Percentiles rank a stretch among this genome's conserved stretches.
phyloP scores from a whole-genome alignment of 1,140 invertebrate species.

The Drosophila watanabei region DNA sequence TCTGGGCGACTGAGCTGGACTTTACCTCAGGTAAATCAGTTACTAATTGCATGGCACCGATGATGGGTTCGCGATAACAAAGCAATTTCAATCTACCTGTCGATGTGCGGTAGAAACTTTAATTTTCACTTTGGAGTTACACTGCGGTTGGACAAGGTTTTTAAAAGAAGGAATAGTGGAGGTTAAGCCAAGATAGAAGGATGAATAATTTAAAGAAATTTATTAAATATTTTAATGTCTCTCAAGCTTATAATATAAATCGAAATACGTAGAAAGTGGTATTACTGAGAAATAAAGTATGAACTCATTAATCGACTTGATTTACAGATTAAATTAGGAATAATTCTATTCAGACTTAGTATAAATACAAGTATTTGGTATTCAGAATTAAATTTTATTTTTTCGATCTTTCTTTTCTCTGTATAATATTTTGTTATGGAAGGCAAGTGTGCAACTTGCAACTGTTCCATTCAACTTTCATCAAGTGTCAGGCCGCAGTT shows the following conservation, averaged over 20 bases:
- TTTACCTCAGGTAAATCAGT: slow-evolving; percentile 27
- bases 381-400: not conserved
- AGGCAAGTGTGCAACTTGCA: not conserved
- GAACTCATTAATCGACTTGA: no score
- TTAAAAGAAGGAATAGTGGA: no score
- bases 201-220: not conserved
- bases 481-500: slow-evolving; percentile 56
- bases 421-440: not conserved
- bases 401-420: not conserved
- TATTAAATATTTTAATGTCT: no score
- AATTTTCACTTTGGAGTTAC: not conserved
- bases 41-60: slow-evolving; percentile 53
- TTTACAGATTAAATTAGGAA: no score
- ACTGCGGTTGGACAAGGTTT: not conserved
- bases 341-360: no score
- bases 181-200: not conserved
- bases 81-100: slow-evolving; percentile 36
- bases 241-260: no score
- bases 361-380: no score
- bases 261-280: no score
- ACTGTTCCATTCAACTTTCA: slow-evolving; percentile 48
- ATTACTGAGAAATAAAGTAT: no score
- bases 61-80: slow-evolving; percentile 29
- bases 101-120: not conserved
- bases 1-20: not conserved